phyloP scores from a whole-genome alignment of 1,140 invertebrate species.

The Trinorchestia longiramus region DNA sequence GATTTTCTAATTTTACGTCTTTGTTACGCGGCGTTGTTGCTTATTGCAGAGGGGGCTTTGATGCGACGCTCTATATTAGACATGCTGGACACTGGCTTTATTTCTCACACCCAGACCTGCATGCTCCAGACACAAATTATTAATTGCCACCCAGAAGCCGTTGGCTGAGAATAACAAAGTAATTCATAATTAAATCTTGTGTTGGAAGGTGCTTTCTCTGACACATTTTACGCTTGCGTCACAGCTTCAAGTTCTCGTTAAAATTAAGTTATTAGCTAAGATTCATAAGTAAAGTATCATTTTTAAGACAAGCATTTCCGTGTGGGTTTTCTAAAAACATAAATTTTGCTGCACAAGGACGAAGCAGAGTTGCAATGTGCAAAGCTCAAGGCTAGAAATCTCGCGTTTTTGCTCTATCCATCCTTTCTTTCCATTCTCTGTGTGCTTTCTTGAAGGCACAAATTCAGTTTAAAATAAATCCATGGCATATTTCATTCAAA shows the following conservation, averaged over 20 bases:
- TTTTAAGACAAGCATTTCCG: neutral
- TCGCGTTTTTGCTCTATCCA: neutral
- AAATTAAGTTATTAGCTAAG: neutral
- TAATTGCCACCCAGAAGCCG: neutral
- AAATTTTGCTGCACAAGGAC: neutral
- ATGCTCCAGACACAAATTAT: neutral
- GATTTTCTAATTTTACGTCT: neutral
- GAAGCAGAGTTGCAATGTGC: neutral
- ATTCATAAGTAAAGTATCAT: neutral
- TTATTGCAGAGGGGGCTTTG: neutral
- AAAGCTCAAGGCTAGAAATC: neutral
- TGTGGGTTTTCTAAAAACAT: neutral
- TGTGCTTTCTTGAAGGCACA: too few species aligned
- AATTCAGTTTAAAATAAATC: too few species aligned
- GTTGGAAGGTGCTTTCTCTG: neutral
- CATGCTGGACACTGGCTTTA: neutral
- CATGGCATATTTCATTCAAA: too few species aligned
- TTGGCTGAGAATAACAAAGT: neutral
- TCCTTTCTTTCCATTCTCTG: too few species aligned
- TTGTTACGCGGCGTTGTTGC: neutral
- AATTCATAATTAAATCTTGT: neutral
- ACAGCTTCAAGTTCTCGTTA: neutral
- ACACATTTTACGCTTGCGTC: neutral
- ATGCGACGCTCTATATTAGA: neutral
- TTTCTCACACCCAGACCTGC: neutral